Evolutionary conservation across 2,113 vertebrate genomes (phyloP), one percentile per base, ranked within the genome.

Genomic region (Condylura cristata): DNA sequence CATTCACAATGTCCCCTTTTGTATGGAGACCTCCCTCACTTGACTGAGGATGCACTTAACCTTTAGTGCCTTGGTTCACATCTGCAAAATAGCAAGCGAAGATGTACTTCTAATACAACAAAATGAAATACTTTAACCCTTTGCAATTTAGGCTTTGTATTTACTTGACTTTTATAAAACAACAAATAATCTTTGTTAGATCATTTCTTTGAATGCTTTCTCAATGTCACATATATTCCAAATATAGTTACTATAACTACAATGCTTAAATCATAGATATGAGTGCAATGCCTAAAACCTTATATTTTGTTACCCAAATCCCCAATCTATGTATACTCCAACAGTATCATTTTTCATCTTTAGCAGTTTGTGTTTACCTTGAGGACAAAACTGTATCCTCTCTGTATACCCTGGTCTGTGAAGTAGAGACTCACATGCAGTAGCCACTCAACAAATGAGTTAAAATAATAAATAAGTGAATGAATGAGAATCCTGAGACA

Each of bases 311-410:
- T 37, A 41, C 44, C 51, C 39, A 91, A 41, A 51, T 46, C 37
- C 44, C 68, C n/a, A 37, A 60, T 39, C 53, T 90, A 0, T 58
- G 0, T 48, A 32, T 56, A 68, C 13, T 79, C 2, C 14, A 20
- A 20, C 8, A 6, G 0, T 46, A 18, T 60, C 14, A 51, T 70
- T 18, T 51, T 58, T 8, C n/a, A 68, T 24, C 39, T 0, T 20
- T 30, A 9, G 10, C 48, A 44, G 14, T 9, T 13, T 32, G 0
- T 66, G 30, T 70, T 0, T 5, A 46, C 14, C 30, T 32, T 39
- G 10, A 28, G 7, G 6, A 1, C 22, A 39, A 12, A 61, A 56
- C 16, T 3, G 0, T 41, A 6, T 39, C 0, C 3, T 44, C 17
- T 75, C 46, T 60, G 2, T 32, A 60, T 46, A 28, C 16, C n/a